phyloP scores from a whole-genome alignment of 2,888 invertebrate species.

The Terebella lapidaria region DNA sequence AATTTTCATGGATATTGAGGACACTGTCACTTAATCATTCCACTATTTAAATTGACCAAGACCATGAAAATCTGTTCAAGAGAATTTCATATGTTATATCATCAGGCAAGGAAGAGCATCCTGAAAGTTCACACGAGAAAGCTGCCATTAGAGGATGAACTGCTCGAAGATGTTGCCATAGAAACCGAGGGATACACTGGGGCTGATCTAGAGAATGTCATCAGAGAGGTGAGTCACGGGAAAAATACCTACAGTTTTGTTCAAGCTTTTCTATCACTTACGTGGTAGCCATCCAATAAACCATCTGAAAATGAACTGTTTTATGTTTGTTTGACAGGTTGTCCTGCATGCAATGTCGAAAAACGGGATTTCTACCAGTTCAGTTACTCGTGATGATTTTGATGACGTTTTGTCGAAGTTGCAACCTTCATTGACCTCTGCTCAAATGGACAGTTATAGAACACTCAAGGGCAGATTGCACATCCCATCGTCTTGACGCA shows the following conservation, averaged over 20 bases:
- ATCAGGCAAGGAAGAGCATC: slow-evolving; percentile 44
- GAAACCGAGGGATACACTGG: slow-evolving; percentile 60
- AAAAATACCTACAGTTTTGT: no score
- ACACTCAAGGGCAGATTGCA: not conserved
- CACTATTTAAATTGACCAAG: no score
- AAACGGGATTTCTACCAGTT: not conserved
- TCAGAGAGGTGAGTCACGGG: slow-evolving; percentile 58
- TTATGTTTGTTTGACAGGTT: not conserved
- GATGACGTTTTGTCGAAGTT: not conserved
- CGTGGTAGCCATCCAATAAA: no score
- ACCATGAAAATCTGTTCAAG: no score
- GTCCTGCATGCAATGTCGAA: not conserved
- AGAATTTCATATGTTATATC: not conserved
- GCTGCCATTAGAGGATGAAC: slow-evolving; percentile 33
- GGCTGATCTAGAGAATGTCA: slow-evolving; percentile 63
- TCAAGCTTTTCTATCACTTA: no score
- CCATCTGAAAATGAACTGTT: not conserved
- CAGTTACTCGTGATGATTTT: not conserved
- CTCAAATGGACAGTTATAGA: not conserved
- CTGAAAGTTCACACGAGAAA: slow-evolving; percentile 54
- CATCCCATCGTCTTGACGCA: not conserved
- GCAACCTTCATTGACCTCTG: not conserved
- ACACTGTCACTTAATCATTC: no score
- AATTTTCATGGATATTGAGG: no score
- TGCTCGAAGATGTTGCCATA: slow-evolving; percentile 54